Evolutionary conservation across 1,140 invertebrate genomes (phyloP).

Genomic region (Drosophila funebris): DNA sequence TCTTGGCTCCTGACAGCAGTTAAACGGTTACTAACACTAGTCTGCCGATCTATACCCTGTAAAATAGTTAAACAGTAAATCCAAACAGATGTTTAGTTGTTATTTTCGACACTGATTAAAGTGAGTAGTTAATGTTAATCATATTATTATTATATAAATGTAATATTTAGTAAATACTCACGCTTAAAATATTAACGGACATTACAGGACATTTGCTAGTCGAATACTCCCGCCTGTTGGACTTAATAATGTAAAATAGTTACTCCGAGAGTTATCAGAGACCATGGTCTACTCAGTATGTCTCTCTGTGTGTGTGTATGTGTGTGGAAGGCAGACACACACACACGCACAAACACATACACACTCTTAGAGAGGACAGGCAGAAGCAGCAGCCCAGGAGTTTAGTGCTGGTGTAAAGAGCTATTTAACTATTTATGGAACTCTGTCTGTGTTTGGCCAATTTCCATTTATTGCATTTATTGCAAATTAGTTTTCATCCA

Average conservation of each 20-base stretch:
- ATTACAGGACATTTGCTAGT: constrained; percentile 10
- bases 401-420: constrained; percentile 34
- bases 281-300: background rate
- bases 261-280: constrained; percentile 29
- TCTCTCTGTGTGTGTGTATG: background rate
- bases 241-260: constrained; percentile 17
- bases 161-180: background rate
- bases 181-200: background rate
- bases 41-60: constrained; percentile 5
- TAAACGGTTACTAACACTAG: background rate
- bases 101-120: too few species aligned
- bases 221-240: too few species aligned
- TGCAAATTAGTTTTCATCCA: constrained; percentile 44
- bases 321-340: background rate
- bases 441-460: constrained; percentile 36
- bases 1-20: background rate
- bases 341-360: background rate
- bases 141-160: background rate
- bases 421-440: constrained; percentile 43
- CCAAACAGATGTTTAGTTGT: too few species aligned
- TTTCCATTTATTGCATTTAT: constrained; percentile 36
- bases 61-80: background rate
- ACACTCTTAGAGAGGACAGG: background rate
- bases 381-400: background rate
- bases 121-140: too few species aligned